phyloP scores from a whole-genome alignment of 2,113 vertebrate species.

The Mola mola region DNA sequence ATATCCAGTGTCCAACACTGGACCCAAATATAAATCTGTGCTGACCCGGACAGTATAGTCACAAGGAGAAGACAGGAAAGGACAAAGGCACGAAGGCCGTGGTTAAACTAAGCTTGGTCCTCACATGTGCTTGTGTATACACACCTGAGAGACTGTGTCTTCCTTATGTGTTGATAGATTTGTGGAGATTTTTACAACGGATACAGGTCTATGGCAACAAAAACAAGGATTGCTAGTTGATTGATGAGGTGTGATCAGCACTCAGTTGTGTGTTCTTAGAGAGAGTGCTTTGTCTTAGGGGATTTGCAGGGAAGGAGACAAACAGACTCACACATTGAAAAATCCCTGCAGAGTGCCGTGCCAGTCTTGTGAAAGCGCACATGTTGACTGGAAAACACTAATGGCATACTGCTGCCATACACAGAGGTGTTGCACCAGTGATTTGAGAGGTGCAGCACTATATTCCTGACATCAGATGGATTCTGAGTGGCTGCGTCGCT shows the following conservation, averaged over 20 bases:
- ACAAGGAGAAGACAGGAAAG: slow-evolving; percentile 27
- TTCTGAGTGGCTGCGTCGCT: slow-evolving; percentile 30
- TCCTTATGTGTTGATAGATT: slow-evolving; percentile 51
- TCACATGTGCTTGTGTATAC: not conserved
- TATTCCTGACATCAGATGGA: slow-evolving; percentile 29
- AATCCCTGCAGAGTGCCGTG: slow-evolving; percentile 40
- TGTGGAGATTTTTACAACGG: slow-evolving; percentile 42
- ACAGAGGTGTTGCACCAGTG: slow-evolving; percentile 49
- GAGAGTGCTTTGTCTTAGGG: slow-evolving; percentile 53
- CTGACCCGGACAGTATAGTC: slow-evolving; percentile 39
- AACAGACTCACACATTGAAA: slow-evolving; percentile 13
- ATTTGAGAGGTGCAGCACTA: slow-evolving; percentile 43
- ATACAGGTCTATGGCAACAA: slow-evolving; percentile 50
- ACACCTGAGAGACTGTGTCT: slow-evolving; percentile 14
- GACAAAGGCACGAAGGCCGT: slow-evolving; percentile 33
- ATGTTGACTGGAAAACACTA: slow-evolving; percentile 66
- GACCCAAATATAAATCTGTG: slow-evolving; percentile 69
- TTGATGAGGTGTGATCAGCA: slow-evolving; percentile 68
- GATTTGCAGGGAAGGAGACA: slow-evolving; percentile 30
- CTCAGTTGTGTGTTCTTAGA: slow-evolving; percentile 51
- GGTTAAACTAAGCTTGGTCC: slow-evolving; percentile 35
- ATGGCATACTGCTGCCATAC: slow-evolving; percentile 58
- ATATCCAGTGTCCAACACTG: slow-evolving; percentile 26
- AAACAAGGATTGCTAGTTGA: slow-evolving; percentile 56
- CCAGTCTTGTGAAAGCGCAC: slow-evolving; percentile 58